Evolutionary conservation across 2,113 vertebrate genomes (phyloP).

Genomic region (Eulemur rufifrons): DNA sequence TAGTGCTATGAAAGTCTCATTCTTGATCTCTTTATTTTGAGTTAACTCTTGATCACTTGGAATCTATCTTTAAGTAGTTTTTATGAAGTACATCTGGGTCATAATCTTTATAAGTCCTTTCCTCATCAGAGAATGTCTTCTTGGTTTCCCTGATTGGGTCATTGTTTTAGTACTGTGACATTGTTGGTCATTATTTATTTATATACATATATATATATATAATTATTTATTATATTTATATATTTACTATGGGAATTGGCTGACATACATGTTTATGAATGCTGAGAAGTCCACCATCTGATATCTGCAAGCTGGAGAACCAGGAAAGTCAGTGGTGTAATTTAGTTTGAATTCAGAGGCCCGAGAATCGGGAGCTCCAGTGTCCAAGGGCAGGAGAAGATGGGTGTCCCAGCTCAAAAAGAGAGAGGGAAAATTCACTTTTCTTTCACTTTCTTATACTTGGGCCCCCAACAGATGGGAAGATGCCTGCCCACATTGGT

Average conservation of each 20-base stretch:
- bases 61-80: not conserved
- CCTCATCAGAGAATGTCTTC: not conserved
- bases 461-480: not conserved
- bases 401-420: not conserved
- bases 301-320: not conserved
- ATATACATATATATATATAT: not conserved
- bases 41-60: not conserved
- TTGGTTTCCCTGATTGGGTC: not conserved
- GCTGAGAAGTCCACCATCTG: not conserved
- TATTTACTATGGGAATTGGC: not conserved
- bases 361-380: not conserved
- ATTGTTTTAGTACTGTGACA: not conserved
- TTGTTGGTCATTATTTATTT: not conserved
- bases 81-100: not conserved
- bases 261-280: not conserved
- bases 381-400: not conserved
- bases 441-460: not conserved
- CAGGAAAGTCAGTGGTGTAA: not conserved
- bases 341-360: not conserved
- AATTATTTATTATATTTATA: not conserved
- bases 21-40: not conserved
- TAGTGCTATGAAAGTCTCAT: not conserved
- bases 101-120: not conserved
- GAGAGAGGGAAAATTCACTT: not conserved
- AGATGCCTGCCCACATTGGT: not conserved